A percentile compares a stretch with the other conserved stretches of the same genome.
Evolutionary conservation across 2,888 invertebrate genomes (phyloP).

Genomic region (Magallana nippona): DNA sequence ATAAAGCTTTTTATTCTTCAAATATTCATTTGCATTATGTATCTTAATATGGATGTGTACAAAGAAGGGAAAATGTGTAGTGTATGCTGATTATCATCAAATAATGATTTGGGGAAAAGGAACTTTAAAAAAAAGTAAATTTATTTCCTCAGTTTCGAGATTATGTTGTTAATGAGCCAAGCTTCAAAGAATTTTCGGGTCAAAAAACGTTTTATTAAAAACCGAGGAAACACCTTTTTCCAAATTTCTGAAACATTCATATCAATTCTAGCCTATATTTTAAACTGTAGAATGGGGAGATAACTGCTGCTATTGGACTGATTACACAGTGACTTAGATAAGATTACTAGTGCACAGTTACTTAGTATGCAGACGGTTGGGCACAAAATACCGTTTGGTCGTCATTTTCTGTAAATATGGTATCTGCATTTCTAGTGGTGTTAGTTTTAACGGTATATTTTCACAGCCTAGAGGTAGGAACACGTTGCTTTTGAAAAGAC

Average conservation of each 20-base stretch:
- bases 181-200: not conserved
- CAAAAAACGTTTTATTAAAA: not conserved
- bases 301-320: too few relatives aligned
- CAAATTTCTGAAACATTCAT: not conserved
- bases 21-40: too few relatives aligned
- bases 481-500: too few relatives aligned
- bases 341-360: not conserved
- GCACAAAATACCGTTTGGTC: not conserved
- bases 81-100: too few relatives aligned
- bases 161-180: not conserved
- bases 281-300: conserved; percentile 8
- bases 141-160: too few relatives aligned
- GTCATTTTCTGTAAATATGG: not conserved
- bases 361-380: not conserved
- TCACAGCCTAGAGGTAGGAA: too few relatives aligned
- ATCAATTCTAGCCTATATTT: too few relatives aligned
- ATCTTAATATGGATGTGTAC: too few relatives aligned
- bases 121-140: too few relatives aligned
- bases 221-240: not conserved
- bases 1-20: too few relatives aligned
- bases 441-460: not conserved
- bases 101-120: too few relatives aligned
- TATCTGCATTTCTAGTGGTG: not conserved
- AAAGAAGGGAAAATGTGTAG: too few relatives aligned
- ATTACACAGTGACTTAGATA: not conserved